Base-by-base conservation (phyloP, 2,113 vertebrate species). In the Dryoscopus gambensis region DNA sequence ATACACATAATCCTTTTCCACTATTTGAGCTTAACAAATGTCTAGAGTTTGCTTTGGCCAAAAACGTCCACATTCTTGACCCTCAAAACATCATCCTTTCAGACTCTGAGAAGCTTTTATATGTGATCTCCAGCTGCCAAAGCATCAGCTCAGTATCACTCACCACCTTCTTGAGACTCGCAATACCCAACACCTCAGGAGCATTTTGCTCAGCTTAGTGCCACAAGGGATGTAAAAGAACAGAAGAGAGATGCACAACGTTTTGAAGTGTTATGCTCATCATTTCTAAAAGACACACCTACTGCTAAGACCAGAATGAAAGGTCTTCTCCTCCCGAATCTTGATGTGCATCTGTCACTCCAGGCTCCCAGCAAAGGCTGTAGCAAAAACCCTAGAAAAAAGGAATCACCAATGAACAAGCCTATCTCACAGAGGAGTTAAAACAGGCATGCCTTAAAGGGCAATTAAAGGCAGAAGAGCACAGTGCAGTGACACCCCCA, bases 301-400 rank as follows among this genome's bases (percentile, higher is more conserved):
- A 99, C 98, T 60, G 99, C 98, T 96, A 99, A 97, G 73, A 99
- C 99, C 91, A 99, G 98, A 97, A 99, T 99, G 97, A 99, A 99
- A 57, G 99, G 99, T 87, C 99, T 98, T 75, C 99, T 98, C 80
- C 99, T 98, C 44, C 99, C 99, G 25, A 99, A 99, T 62, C 98
- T 98, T 67, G 99, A 99, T 30, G 98, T 98, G 86, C 99, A 99
- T 42, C 98, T 98, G 96, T 99, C 99, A 96, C 99, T 99, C 99
- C 99, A 99, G 7, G 99, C 99, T 46, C 99, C 99, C 47, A 99
- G 77, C 49, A 99, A 97, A 77, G 99, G 99, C 97, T 99, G 99
- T 84, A 99, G 98, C 11, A 99, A 97, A 96, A 99, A 99, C 87
- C 99, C 99, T 99, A 69, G 55, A 91, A 40, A 79, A 98, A 93